Conservation (phyloP, 2,797 vertebrate genomes). For the Dromococcyx pavoninus region DNA sequence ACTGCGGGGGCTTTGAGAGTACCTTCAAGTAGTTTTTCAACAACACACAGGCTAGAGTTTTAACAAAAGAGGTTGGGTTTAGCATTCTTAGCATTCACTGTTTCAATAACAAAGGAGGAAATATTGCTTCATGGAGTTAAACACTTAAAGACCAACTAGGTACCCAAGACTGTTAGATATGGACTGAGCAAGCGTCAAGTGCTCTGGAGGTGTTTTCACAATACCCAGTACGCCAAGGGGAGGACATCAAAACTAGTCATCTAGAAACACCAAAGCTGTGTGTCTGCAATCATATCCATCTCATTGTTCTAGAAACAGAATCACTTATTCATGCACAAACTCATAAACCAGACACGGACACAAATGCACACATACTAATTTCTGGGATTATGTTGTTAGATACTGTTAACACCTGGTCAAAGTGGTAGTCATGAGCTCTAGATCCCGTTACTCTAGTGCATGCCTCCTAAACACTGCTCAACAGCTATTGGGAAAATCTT, state of each 20-base stretch:
- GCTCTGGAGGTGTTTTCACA: neutral
- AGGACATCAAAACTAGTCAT: neutral
- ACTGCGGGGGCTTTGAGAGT: neutral
- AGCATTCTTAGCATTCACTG: neutral
- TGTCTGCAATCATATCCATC: neutral
- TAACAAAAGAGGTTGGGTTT: neutral
- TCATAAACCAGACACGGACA: neutral
- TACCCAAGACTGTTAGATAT: neutral
- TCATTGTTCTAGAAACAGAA: neutral
- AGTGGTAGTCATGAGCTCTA: neutral
- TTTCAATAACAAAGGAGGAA: neutral
- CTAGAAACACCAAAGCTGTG: neutral
- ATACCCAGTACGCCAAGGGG: neutral
- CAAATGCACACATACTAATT: neutral
- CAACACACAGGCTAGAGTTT: neutral
- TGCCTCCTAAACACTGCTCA: neutral
- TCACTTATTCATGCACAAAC: neutral
- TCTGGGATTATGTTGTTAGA: neutral
- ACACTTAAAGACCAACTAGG: neutral
- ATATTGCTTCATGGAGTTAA: neutral
- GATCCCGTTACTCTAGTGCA: fast-evolving
- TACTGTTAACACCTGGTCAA: neutral
- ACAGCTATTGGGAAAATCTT: neutral
- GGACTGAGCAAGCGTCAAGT: neutral
- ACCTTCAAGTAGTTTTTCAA: neutral